Base-by-base conservation (phyloP, 2,797 vertebrate species). In the Sibirionetta formosa region DNA sequence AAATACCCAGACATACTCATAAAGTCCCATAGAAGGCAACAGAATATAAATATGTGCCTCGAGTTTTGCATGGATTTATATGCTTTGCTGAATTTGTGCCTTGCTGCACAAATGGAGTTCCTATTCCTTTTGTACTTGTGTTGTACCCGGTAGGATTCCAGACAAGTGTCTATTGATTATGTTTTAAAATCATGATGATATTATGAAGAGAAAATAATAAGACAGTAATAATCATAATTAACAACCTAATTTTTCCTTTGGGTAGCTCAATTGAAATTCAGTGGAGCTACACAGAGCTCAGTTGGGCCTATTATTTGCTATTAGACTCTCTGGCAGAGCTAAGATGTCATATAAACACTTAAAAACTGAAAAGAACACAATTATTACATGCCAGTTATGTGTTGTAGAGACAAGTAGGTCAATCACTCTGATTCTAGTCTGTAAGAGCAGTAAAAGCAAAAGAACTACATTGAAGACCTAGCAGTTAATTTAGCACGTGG, bases 111-210 rank as follows among this genome's bases (percentile, higher is more conserved):
- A 86, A 82, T 51, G 58, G 38, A 91, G 23, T 31, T 56, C 14
- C 35, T 66, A 56, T 51, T 4, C 31, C 26, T 65, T 29, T 18
- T 76, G 48, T 64, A 29, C 46, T 93, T 82, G 40, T 70, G 18
- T 88, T 83, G 14, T 64, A 57, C 29, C 88, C 6, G 0, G 19
- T 48, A 60, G 70, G 51, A 91, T 84, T 94, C 31, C 44, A 84
- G 72, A 76, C 31, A 79, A 83, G 56, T 31, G 31, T 81, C n/a
- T 72, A 46, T 51, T 89, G 79, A 88, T 82, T 90, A 40, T 66
- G 44, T 88, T 94, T 95, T 83, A 77, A 94, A 94, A 80, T 94
- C 66, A 80, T 60, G 18, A 42, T 69, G 69, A 36, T 64, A 76
- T 82, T 95, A 79, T 77, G 66, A 80, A 94, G 33, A 73, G 31